Evolutionary conservation across 1,140 invertebrate genomes (phyloP), one percentile per base, ranked within the genome.

Genomic region (Dinoponera quadriceps): DNA sequence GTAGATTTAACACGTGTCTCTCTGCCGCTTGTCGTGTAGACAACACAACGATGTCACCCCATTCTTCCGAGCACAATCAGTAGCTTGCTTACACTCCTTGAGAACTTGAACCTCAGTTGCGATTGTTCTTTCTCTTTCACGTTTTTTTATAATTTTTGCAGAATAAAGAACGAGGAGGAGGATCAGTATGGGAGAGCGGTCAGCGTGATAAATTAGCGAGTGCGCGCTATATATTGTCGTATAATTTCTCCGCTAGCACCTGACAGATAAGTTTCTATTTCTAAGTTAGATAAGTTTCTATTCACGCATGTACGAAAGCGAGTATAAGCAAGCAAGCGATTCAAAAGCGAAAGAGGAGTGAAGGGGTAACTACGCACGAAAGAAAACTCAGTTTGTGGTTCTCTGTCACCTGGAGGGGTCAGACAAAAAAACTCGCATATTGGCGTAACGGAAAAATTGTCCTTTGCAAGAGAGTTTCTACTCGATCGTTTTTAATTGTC

Each of bases 111-210:
- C 13, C 77, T 54, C 49, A 74, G 3, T 7, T 62, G 20, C 22
- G 13, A 77, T 27, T 62, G 44, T 71, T 5, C 38, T 51, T 54
- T 66, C 48, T 48, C 14, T 59, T 84, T 84, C 60, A 75, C 60
- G 44, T 85, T 83, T 85, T 83, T 72, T 83, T 60, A 68, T 68
- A 77, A 85, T 72, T 89, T 84, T 90, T 90, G 49, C 88, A 89
- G 86, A 88, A 9, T 83, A 65, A 44, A 65, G 20, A 55, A 83
- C 60, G 63, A 25, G 33, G 20, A 57, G 51, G 14, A 71, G 33
- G 33, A 71, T 80, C 62, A 51, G 29, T n/a, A 27, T 20, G 63
- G 69, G 29, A 48, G 22, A 48, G 38, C 33, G 38, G 2, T 69
- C 33, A 13, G 1, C n/a, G 1, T 69, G 20, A 78, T 22, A 22